Evolutionary conservation across 2,888 invertebrate genomes (phyloP).

Genomic region (Drosophila algonquin): DNA sequence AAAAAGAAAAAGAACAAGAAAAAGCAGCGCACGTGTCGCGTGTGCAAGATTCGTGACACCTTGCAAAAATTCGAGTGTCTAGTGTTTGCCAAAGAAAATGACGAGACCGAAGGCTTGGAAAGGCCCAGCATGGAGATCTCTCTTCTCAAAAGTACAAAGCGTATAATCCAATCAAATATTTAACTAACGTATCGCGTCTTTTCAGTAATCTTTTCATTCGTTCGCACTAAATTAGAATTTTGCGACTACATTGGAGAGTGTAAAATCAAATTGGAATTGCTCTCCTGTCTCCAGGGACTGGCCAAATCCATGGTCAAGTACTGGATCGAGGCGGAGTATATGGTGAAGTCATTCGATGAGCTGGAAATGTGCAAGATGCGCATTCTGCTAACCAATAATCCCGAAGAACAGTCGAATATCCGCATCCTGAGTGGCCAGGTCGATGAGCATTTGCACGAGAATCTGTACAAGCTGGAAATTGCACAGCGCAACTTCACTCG

Average conservation of each 20-base stretch:
- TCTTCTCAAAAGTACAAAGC: conserved; percentile 85
- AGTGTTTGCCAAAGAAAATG: conserved; percentile 85
- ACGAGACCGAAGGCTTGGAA: conserved; percentile 86
- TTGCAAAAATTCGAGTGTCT: conserved; percentile 85
- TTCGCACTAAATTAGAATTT: conserved; percentile 81
- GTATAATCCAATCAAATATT: not conserved
- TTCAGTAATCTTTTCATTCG: conserved; percentile 82
- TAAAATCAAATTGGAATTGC: conserved; percentile 81
- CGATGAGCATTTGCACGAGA: conserved; percentile 56
- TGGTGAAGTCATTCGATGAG: conserved; percentile 88
- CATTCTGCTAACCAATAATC: conserved; percentile 68
- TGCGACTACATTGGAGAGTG: conserved; percentile 41
- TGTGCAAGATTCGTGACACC: conserved; percentile 84
- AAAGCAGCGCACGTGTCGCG: conserved; percentile 74
- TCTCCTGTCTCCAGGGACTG: conserved; percentile 88
- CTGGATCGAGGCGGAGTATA: conserved; percentile 84
- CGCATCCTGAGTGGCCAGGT: conserved; percentile 69
- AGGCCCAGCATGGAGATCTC: conserved; percentile 86
- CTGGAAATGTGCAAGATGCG: conserved; percentile 89
- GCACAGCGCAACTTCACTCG: conserved; percentile 76
- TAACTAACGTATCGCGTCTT: not conserved
- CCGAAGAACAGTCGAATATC: conserved; percentile 71
- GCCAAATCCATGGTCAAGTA: conserved; percentile 83
- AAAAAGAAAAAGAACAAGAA: not conserved
- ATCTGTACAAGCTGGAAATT: conserved; percentile 59